Evolutionary conservation across 37 sponge, comb jelly and placozoan genomes (phyloP).

Genomic region (Eunapius fragilis): DNA sequence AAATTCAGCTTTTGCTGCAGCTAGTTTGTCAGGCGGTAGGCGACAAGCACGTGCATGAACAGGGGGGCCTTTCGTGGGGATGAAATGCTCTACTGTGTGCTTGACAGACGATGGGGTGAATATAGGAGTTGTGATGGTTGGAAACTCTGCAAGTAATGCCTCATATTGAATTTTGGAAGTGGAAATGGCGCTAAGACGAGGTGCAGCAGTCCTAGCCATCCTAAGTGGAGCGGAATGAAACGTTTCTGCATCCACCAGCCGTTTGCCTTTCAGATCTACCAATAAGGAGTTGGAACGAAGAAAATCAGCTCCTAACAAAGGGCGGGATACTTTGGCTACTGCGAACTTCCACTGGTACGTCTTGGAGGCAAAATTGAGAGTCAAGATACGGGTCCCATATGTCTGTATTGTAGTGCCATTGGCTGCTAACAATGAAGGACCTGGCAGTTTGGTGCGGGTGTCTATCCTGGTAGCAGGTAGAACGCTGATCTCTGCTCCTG

Average conservation of each 20-base stretch:
- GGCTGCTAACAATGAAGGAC: constrained; percentile 6
- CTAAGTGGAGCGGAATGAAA: constrained; percentile 15
- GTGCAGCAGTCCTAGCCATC: not conserved
- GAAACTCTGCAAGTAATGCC: constrained; percentile 35
- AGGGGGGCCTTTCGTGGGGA: constrained; percentile 41
- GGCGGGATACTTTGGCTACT: constrained; percentile 18
- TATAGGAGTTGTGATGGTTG: constrained; percentile 36
- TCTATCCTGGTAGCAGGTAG: constrained; percentile 16
- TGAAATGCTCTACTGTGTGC: constrained; percentile 38
- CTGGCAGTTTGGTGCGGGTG: not conserved
- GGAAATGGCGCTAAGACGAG: constrained; percentile 18
- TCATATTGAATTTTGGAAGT: not conserved
- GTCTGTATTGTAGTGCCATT: constrained; percentile 25
- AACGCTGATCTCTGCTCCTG: constrained; percentile 30
- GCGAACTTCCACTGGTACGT: constrained; percentile 6
- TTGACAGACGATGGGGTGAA: constrained; percentile 14
- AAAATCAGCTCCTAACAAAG: constrained; percentile 40
- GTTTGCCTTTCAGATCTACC: constrained; percentile 22
- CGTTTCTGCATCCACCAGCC: constrained; percentile 5
- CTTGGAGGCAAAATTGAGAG: too few relatives aligned
- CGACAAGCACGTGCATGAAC: constrained; percentile 37
- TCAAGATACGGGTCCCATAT: constrained; percentile 3
- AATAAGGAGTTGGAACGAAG: constrained; percentile 25
- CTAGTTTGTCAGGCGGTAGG: constrained; percentile 23
- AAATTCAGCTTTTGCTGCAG: constrained; percentile 24